Conservation (phyloP, 2,113 vertebrate species). For the Pipra filicauda region DNA sequence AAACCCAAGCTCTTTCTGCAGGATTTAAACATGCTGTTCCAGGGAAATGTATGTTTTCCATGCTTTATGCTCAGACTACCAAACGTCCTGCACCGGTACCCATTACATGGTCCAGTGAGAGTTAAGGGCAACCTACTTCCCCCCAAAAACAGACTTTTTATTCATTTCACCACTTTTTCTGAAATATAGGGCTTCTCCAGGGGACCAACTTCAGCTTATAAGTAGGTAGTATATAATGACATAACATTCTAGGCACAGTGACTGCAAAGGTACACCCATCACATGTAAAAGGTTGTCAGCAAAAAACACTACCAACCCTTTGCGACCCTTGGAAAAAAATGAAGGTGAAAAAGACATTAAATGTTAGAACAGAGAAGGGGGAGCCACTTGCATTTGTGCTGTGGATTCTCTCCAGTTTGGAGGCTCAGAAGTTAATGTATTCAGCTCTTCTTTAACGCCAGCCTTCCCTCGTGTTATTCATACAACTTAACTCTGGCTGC, state of each 20-base stretch:
- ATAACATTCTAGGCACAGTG: not conserved
- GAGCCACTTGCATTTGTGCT: not conserved
- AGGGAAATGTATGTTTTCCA: not conserved
- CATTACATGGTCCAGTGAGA: not conserved
- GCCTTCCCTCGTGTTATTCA: conserved; percentile 32
- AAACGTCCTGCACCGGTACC: not conserved
- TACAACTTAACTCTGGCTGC: conserved; percentile 29
- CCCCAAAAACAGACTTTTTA: not conserved
- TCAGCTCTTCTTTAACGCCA: conserved; percentile 31
- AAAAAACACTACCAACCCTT: not conserved
- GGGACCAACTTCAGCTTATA: not conserved
- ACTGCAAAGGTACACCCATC: not conserved
- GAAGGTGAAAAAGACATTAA: not conserved
- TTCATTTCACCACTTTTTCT: conserved; percentile 10
- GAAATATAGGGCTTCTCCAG: not conserved
- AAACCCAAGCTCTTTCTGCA: not conserved
- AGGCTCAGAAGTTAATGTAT: conserved; percentile 47
- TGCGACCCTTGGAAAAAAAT: not conserved
- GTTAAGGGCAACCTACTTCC: not conserved
- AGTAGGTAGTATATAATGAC: not conserved
- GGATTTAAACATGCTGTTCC: not conserved
- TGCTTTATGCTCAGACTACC: not conserved
- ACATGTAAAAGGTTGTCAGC: not conserved
- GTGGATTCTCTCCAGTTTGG: not conserved
- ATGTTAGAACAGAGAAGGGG: not conserved